Base-by-base conservation (phyloP, 2,797 vertebrate genomes). In the Tapera naevia region DNA sequence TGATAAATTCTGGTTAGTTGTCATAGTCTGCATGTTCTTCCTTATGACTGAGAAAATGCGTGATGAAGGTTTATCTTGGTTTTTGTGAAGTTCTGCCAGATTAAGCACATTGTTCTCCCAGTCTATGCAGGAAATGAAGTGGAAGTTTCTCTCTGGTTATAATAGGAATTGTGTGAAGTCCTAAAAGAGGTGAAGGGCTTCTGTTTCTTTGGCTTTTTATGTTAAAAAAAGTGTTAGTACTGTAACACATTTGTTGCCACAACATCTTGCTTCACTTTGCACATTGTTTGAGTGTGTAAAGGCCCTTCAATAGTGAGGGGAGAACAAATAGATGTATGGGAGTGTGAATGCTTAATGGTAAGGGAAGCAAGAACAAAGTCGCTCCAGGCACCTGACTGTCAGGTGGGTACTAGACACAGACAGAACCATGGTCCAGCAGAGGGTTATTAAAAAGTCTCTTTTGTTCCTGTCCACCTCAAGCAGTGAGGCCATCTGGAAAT, bases 81-180 rank as follows among this genome's bases (percentile, higher is more conserved):
- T 94, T 91, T 81, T 73, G 58, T 82, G 83, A 84, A 73, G 82
- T 86, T 96, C 86, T 96, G 66, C 76, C 88, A 88, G 94, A 80
- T 67, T 90, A 84, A 95, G 64, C 74, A 62, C 83, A 82, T 92
- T 88, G 80, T 88, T 86, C 79, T 54, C 50, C 28, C 30, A 19
- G 37, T 46, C 32, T 84, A 21, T 7, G 43, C 86, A 85, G 80
- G 91, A 95, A 93, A 58, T 67, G 80, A 86, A 88, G 72, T 86
- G 92, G 72, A 96, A 95, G 69, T 70, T 50, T 27, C 41, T 88
- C 32, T 88, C 80, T 45, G 10, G 19, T 76, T 93, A 72, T 61
- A 92, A 88, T 23, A 86, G 43, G 30, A 88, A 56, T 78, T 35
- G 50, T 89, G 35, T 78, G 54, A 92, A 75, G 41, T 79, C 39